Percentiles rank a stretch among this genome's conserved stretches.
Evolutionary conservation across 2,797 vertebrate genomes (phyloP).

Genomic region (Okamejei kenojei): DNA sequence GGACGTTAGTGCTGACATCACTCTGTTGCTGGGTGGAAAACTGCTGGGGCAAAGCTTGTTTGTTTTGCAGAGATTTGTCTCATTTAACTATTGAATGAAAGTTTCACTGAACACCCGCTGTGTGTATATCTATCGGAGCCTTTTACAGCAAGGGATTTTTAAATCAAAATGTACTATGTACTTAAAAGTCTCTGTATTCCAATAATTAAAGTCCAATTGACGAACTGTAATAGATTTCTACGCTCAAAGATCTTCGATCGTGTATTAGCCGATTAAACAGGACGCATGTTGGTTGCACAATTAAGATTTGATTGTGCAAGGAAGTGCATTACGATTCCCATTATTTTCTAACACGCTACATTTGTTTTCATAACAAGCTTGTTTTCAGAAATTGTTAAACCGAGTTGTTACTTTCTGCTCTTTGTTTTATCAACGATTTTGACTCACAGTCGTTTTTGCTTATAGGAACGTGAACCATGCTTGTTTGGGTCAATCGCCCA

Average conservation of each 20-base stretch:
- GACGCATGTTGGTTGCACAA: background rate
- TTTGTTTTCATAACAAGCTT: background rate
- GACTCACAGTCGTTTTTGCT: background rate
- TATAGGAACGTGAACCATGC: background rate
- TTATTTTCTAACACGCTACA: background rate
- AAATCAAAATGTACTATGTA: background rate
- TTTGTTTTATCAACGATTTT: background rate
- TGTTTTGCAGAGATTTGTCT: background rate
- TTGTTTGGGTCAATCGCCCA: background rate
- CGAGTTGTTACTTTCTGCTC: background rate
- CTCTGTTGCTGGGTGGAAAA: constrained; percentile 43
- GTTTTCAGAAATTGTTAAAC: background rate
- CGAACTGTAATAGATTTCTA: background rate
- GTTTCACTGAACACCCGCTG: background rate
- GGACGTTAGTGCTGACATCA: constrained; percentile 39
- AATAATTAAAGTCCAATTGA: background rate
- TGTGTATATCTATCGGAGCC: background rate
- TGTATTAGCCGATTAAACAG: background rate
- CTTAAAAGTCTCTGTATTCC: background rate
- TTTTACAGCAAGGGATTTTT: background rate
- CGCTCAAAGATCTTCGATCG: background rate
- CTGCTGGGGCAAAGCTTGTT: constrained; percentile 29
- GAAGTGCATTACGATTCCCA: no score
- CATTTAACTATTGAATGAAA: background rate
- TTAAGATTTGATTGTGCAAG: background rate